phyloP scores from a whole-genome alignment of 2,113 vertebrate species.

The Paradoxurus hermaphroditus region DNA sequence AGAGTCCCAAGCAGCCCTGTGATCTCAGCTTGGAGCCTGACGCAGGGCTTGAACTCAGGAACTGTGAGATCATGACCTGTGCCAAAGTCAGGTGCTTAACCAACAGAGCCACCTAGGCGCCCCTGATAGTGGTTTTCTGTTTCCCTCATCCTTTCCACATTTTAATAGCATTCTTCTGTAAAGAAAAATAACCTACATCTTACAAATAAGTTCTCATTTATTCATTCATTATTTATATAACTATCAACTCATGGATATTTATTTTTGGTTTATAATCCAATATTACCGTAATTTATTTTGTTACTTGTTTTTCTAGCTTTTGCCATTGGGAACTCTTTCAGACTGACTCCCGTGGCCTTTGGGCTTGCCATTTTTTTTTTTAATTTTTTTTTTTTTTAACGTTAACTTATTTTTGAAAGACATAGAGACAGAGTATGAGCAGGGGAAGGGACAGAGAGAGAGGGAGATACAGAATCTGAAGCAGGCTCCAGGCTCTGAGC shows the following conservation, averaged over 20 bases:
- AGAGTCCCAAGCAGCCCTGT: no score
- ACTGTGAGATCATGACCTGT: not conserved
- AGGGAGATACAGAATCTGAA: no score
- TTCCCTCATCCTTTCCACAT: not conserved
- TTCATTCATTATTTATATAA: not conserved
- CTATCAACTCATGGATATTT: not conserved
- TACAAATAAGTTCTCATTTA: not conserved
- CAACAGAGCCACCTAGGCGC: not conserved
- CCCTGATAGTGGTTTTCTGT: not conserved
- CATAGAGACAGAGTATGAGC: no score
- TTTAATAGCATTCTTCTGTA: not conserved
- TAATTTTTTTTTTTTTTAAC: no score
- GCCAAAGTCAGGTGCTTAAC: not conserved
- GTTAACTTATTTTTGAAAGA: no score
- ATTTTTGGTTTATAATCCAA: not conserved
- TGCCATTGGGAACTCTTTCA: not conserved
- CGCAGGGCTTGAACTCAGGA: not conserved
- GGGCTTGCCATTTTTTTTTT: no score
- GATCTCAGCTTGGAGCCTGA: not conserved
- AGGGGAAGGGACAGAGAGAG: no score
- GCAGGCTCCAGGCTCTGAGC: no score
- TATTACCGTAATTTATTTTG: not conserved
- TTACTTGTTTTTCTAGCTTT: not conserved
- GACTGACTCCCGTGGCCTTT: not conserved
- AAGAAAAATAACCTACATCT: not conserved